Conservation (phyloP, 2,797 vertebrate species). For the Sarcoramphus papa region DNA sequence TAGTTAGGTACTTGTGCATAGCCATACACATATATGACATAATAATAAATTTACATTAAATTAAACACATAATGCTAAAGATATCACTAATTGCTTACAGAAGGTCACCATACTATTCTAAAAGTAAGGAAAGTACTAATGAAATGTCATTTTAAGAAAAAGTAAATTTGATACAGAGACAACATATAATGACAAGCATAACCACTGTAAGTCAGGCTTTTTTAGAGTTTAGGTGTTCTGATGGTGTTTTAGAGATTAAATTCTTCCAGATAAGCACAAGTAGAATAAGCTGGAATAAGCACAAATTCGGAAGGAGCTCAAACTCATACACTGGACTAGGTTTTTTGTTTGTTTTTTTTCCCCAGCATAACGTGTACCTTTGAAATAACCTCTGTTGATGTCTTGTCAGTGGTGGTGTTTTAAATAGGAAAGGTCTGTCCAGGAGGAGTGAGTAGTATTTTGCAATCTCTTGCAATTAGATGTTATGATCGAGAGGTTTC, state of each 20-base stretch:
- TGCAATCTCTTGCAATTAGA: background rate
- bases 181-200: background rate
- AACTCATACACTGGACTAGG: background rate
- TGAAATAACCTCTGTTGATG: background rate
- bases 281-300: background rate
- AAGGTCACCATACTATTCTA: background rate
- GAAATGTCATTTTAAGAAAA: background rate
- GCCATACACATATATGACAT: background rate
- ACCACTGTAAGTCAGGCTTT: background rate
- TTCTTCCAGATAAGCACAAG: background rate
- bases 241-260: background rate
- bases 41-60: background rate
- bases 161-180: background rate
- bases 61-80: background rate
- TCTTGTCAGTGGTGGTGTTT: background rate
- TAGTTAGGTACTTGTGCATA: background rate
- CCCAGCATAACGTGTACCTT: background rate
- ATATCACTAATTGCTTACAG: background rate
- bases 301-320: background rate
- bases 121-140: background rate
- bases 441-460: background rate
- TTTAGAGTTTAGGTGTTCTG: background rate
- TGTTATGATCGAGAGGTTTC: background rate
- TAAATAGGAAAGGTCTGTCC: background rate
- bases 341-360: rapidly evolving